These are phyloP conservation scores for Heliconius nattereri DNA, from an alignment of 1,140 invertebrate species.

Conservation along the genomic window DNA sequence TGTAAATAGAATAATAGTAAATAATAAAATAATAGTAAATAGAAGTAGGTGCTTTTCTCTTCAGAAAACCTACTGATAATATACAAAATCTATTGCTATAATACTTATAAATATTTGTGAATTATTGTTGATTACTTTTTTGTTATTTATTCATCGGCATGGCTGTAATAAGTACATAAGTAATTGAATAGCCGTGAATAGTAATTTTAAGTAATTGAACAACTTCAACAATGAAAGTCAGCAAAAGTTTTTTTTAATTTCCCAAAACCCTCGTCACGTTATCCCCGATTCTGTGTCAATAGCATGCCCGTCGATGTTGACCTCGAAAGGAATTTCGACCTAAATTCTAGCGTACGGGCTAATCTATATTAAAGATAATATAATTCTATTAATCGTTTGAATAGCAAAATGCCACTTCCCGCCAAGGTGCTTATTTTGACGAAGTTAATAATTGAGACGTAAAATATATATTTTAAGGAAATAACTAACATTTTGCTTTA, in stretches of 20 bases:
- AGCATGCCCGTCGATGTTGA: slow-evolving; percentile 53
- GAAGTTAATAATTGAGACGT: not conserved
- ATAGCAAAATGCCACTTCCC: not conserved
- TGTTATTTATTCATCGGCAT: not conserved
- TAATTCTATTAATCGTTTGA: not conserved
- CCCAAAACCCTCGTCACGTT: slow-evolving; percentile 37
- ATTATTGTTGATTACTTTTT: no score
- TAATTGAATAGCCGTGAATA: no score
- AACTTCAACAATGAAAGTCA: not conserved
- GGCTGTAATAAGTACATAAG: not conserved
- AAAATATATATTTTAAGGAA: not conserved
- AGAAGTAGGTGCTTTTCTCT: no score
- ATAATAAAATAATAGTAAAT: no score
- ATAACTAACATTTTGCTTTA: no score
- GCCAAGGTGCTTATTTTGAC: not conserved
- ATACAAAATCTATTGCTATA: no score
- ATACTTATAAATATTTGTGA: no score
- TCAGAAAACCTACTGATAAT: no score
- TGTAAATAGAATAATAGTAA: no score
- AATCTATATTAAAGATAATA: slow-evolving; percentile 26
- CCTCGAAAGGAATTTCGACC: slow-evolving; percentile 61
- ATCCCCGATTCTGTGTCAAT: slow-evolving; percentile 49
- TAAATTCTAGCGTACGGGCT: slow-evolving; percentile 45
- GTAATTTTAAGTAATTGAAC: not conserved
- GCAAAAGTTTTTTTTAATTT: slow-evolving; percentile 25